Evolutionary conservation across 2,797 vertebrate species (phyloP).

Genomic region (Gouania willdenowi): DNA sequence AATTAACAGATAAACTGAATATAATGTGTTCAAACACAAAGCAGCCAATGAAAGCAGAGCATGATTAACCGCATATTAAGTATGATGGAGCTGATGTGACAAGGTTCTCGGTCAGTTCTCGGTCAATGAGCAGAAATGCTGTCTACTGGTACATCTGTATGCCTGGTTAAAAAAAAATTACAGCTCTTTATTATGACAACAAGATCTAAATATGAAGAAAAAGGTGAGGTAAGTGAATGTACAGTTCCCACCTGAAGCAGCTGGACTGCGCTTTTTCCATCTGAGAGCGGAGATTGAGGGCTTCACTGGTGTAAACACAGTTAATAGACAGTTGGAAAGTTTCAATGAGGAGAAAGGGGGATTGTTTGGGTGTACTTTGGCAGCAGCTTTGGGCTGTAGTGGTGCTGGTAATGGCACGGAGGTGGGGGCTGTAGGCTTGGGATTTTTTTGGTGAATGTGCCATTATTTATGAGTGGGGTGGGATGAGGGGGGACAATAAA

Average conservation of each 20-base stretch:
- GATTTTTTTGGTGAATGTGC: slow-evolving; percentile 68
- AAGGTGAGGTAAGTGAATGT: slow-evolving; percentile 2
- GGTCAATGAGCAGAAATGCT: slow-evolving; percentile 1
- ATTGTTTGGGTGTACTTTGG: slow-evolving; percentile 63
- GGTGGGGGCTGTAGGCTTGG: slow-evolving; percentile 38
- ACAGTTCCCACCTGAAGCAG: slow-evolving; percentile 15
- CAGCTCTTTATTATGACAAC: slow-evolving; percentile 26
- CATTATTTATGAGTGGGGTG: slow-evolving; percentile 62
- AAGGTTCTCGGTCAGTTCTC: slow-evolving; percentile 1
- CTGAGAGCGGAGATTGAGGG: slow-evolving; percentile 11
- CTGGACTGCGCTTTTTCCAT: slow-evolving; percentile 18
- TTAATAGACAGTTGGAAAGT: slow-evolving; percentile 52
- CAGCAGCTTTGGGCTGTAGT: slow-evolving; percentile 31
- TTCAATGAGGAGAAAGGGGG: slow-evolving; percentile 49
- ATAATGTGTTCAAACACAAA: slow-evolving; percentile 15
- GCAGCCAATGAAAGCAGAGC: neutral
- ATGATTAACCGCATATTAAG: slow-evolving; percentile 11
- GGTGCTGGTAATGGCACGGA: slow-evolving; percentile 41
- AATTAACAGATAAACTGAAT: slow-evolving; percentile 28
- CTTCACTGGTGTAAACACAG: slow-evolving; percentile 22
- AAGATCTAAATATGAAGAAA: slow-evolving; percentile 29
- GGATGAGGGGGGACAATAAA: slow-evolving; percentile 72
- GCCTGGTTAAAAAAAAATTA: slow-evolving; percentile 18
- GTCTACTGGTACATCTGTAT: neutral
- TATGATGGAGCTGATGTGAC: neutral